A percentile compares a stretch with the other conserved stretches of the same genome.
phyloP scores from a whole-genome alignment of 2,888 invertebrate genomes.

The Netelia melanura region DNA sequence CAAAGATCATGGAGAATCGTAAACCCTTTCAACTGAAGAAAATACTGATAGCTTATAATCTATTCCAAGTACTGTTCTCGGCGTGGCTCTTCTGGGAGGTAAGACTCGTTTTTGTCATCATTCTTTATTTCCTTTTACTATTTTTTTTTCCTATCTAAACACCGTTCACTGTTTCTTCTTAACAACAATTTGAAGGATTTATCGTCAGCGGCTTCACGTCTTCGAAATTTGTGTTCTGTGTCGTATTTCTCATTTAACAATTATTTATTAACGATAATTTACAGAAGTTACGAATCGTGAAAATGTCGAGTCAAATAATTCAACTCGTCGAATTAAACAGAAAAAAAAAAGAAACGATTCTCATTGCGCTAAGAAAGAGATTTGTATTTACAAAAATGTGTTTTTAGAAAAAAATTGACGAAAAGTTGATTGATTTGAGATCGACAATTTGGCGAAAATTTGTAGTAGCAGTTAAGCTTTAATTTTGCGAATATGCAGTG shows the following conservation, averaged over 20 bases:
- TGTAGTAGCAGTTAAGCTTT: slow-evolving; percentile 72
- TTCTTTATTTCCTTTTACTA: neutral
- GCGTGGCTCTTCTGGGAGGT: slow-evolving; percentile 97
- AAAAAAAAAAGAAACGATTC: neutral
- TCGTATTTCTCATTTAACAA: neutral
- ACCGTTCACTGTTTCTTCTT: neutral
- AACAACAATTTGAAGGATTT: slow-evolving; percentile 1
- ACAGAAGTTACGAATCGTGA: slow-evolving; percentile 20
- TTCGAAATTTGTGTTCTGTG: neutral
- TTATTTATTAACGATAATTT: slow-evolving; percentile 1
- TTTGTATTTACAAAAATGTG: neutral
- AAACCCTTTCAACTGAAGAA: slow-evolving; percentile 94
- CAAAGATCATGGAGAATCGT: slow-evolving; percentile 95
- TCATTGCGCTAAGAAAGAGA: neutral
- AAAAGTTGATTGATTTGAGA: neutral
- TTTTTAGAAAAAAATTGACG: neutral
- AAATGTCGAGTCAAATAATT: slow-evolving; percentile 41
- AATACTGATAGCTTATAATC: slow-evolving; percentile 92
- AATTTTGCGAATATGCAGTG: slow-evolving; percentile 87
- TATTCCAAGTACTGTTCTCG: slow-evolving; percentile 96
- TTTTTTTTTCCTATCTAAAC: neutral
- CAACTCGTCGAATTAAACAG: neutral
- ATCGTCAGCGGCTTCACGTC: neutral
- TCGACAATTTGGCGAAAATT: slow-evolving; percentile 8
- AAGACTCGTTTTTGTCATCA: slow-evolving; percentile 78